A percentile compares a stretch with the other conserved stretches of the same genome.
phyloP scores from a whole-genome alignment of 2,797 vertebrate genomes.

The Megalops cyprinoides region DNA sequence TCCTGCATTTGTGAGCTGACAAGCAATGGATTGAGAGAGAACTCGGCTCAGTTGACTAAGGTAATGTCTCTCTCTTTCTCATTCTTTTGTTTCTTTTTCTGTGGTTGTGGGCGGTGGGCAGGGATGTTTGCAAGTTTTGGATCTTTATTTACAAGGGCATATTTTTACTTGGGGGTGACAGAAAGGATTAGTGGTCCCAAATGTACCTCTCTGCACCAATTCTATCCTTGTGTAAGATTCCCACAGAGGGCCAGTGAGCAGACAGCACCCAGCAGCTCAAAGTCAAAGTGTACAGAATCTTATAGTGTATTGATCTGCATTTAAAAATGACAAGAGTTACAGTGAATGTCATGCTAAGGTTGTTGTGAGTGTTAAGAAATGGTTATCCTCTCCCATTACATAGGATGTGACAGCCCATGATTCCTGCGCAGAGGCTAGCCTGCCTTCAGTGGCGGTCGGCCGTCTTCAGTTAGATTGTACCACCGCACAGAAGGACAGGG shows the following conservation, averaged over 20 bases:
- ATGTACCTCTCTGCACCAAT: background rate
- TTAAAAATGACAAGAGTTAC: no score
- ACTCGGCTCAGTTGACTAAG: background rate
- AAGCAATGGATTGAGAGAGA: background rate
- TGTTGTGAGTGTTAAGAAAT: background rate
- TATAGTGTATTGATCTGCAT: background rate
- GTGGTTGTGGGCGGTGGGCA: no score
- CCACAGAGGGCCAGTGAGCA: background rate
- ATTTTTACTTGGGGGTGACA: no score
- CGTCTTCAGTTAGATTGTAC: slow-evolving; percentile 5
- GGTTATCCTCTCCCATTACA: background rate
- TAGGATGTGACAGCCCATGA: background rate
- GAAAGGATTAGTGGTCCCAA: no score
- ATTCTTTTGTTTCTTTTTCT: background rate
- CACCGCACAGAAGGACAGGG: background rate
- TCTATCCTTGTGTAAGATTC: no score
- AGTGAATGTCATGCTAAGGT: background rate
- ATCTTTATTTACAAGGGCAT: background rate
- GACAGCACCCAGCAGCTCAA: background rate
- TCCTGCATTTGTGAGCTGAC: background rate
- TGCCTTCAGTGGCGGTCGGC: background rate
- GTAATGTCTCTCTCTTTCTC: background rate
- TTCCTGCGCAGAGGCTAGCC: background rate
- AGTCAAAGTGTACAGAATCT: background rate
- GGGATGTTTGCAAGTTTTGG: background rate